phyloP scores from a whole-genome alignment of 2,888 invertebrate genomes.

The Ametastegia equiseti region DNA sequence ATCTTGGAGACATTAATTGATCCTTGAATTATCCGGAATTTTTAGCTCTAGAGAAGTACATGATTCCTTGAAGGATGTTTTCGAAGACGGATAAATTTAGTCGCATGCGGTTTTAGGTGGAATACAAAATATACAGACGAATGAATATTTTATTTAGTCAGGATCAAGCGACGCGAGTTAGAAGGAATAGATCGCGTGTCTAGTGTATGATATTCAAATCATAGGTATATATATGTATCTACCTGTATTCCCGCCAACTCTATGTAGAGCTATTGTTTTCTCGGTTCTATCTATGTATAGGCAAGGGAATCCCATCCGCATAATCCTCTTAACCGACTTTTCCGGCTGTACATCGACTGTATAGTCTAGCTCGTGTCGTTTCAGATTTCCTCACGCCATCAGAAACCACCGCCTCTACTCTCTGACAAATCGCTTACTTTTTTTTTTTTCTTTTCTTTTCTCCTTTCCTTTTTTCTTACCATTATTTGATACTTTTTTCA shows the following conservation, averaged over 20 bases:
- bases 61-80: too few species aligned
- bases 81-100: too few species aligned
- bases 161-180: slow-evolving; percentile 1
- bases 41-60: too few species aligned
- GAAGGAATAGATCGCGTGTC: slow-evolving; percentile 6
- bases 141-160: neutral
- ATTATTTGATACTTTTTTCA: neutral
- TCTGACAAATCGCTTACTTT: neutral
- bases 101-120: neutral
- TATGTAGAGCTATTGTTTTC: slow-evolving; percentile 32
- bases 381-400: slow-evolving; percentile 22
- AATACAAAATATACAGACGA: neutral
- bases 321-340: slow-evolving; percentile 42
- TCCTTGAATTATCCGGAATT: too few species aligned
- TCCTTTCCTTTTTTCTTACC: neutral
- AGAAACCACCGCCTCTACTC: neutral
- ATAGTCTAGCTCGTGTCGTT: neutral
- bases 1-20: too few species aligned
- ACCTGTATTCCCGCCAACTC: neutral
- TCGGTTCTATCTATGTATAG: slow-evolving; percentile 22
- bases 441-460: neutral
- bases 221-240: neutral
- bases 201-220: slow-evolving; percentile 19
- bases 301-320: slow-evolving; percentile 35
- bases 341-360: slow-evolving; percentile 1